Evolutionary conservation across 2,797 vertebrate genomes (phyloP).

Genomic region (Enteromius argenteus): DNA sequence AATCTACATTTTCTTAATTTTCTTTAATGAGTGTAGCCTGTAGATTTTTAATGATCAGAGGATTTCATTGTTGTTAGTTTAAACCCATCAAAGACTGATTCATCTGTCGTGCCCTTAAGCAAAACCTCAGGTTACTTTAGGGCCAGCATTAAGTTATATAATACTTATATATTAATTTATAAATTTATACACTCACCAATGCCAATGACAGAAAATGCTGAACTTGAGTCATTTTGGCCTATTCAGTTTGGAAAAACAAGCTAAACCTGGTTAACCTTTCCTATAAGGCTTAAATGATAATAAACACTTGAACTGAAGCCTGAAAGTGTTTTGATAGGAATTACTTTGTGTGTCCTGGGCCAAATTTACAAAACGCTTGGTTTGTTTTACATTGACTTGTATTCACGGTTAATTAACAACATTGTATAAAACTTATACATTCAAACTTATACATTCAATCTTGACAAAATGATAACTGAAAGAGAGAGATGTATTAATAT

Average conservation of each 20-base stretch:
- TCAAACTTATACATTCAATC: neutral
- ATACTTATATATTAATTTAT: neutral
- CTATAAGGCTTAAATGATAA: constrained; percentile 1
- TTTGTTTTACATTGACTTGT: constrained; percentile 9
- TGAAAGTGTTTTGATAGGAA: constrained; percentile 26
- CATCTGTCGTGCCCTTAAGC: neutral
- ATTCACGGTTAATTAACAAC: constrained; percentile 1
- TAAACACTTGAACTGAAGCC: constrained; percentile 40
- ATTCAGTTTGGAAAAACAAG: neutral
- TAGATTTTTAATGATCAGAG: neutral
- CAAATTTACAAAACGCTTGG: neutral
- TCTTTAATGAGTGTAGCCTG: neutral
- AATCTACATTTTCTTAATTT: neutral
- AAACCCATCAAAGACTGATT: neutral
- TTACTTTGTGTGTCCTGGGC: neutral
- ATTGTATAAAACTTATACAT: neutral
- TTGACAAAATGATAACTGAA: neutral
- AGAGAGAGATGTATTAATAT: neutral
- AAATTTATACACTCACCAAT: neutral
- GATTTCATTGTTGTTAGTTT: neutral
- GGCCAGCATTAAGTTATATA: neutral
- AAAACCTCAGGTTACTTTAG: neutral
- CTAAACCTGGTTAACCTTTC: neutral
- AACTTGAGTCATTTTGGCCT: neutral
- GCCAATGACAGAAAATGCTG: neutral